Percentiles rank a stretch among this genome's conserved stretches.
Evolutionary conservation across 2,888 invertebrate genomes (phyloP).

Genomic region (Bugulina stolonifera): DNA sequence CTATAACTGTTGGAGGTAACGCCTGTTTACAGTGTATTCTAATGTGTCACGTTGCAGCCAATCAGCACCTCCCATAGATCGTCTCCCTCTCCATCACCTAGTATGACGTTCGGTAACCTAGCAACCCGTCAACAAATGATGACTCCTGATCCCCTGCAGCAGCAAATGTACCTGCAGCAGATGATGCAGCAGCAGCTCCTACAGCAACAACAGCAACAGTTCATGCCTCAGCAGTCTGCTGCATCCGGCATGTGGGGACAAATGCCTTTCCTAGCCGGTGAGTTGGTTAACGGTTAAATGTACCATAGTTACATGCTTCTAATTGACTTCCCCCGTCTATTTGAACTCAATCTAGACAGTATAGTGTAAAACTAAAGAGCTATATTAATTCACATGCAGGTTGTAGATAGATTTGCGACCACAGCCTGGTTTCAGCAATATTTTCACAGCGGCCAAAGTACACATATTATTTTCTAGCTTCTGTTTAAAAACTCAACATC

Average conservation of each 20-base stretch:
- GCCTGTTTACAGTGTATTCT: not conserved
- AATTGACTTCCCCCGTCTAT: too few relatives aligned
- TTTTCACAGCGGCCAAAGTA: too few relatives aligned
- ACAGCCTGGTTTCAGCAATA: too few relatives aligned
- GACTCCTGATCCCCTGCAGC: not conserved
- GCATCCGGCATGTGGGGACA: not conserved
- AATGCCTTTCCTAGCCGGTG: not conserved
- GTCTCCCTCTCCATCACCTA: not conserved
- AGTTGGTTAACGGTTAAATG: too few relatives aligned
- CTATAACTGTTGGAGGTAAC: too few relatives aligned
- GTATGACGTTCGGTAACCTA: not conserved
- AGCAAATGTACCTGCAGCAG: not conserved
- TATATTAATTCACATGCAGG: too few relatives aligned
- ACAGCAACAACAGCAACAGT: not conserved
- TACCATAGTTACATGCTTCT: too few relatives aligned
- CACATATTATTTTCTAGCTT: too few relatives aligned
- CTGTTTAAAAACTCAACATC: too few relatives aligned
- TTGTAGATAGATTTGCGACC: too few relatives aligned
- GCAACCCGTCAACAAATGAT: not conserved
- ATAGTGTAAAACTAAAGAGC: too few relatives aligned
- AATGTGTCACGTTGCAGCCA: slow-evolving; percentile 1
- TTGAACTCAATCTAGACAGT: too few relatives aligned
- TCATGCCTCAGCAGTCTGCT: not conserved
- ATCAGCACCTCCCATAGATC: not conserved
- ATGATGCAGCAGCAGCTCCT: not conserved